Base-by-base conservation (phyloP, 1,140 invertebrate genomes). In the Pseudachorutes palmiensis region DNA sequence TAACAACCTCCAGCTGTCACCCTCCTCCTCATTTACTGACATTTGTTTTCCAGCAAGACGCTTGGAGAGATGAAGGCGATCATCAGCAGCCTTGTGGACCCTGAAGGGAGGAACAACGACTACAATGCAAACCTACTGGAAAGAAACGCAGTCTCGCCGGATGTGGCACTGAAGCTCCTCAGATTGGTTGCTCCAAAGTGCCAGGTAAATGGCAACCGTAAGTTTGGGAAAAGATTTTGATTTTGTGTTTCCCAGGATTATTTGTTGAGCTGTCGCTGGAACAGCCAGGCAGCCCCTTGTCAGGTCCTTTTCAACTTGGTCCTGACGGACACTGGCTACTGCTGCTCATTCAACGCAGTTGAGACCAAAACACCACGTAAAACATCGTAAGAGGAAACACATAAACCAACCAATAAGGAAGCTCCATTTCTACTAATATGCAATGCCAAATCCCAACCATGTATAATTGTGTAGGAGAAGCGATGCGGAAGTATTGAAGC, bases 281-380 rank as follows among this genome's bases (percentile, higher is more conserved):
- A 74, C 41, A 63, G 51, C 29, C 62, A 49, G 1, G 31, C 33
- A 14, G 62, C 48, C 3, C 45, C 62, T 19, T 69, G 68, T 33
- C 45, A 29, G n/a, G 29, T 33, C 14, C 32, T 71, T 2, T 71
- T 71, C 36, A 67, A 57, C 19, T 45, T 71, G 26, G 59, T 62
- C 22, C 58, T 74, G 1, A 74, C 73, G n/a, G 73, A 74, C 48
- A 66, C 68, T 0, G 73, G 73, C n/a, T 74, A 74, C 36, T 74
- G 73, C 48, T 74, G 73, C 41, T 71, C 73, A 19, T 74, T 74
- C 48, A 74, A 74, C 41, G 68, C 67, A 2, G 59, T 70, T 14
- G 55, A 71, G 14, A 64, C 69, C 30, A 68, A 68, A 60, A 33
- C 45, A 14, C 32, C 48, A 12, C 2, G 67, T 55, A 67, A 51